Evolutionary conservation across 1,140 invertebrate species (phyloP).

Genomic region (Trichomalopsis sarcophagae): DNA sequence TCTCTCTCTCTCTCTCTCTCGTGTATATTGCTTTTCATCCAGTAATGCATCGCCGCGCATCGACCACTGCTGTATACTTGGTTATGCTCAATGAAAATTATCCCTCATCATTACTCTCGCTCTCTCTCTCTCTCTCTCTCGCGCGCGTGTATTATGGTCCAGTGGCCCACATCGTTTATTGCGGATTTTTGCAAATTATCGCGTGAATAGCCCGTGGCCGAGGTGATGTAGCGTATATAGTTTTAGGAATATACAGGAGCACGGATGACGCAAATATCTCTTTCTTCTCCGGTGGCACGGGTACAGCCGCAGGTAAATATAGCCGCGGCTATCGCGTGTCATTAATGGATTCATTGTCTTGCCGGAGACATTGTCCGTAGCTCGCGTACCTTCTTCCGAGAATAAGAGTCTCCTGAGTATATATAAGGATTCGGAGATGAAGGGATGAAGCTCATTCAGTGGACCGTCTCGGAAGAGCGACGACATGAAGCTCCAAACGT

Average conservation of each 20-base stretch:
- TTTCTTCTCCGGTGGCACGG: not conserved
- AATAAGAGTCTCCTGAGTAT: not conserved
- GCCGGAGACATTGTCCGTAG: not conserved
- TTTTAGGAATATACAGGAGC: no score
- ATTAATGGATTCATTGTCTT: conserved; percentile 60
- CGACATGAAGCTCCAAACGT: conserved; percentile 50
- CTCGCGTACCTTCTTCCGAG: not conserved
- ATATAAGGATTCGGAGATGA: not conserved
- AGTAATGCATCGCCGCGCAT: not conserved
- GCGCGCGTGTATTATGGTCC: no score
- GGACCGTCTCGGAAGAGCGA: not conserved
- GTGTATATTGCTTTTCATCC: not conserved
- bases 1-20: no score
- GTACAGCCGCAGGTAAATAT: not conserved
- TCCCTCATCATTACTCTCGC: not conserved
- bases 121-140: no score
- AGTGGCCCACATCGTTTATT: no score
- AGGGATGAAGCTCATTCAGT: conserved; percentile 3
- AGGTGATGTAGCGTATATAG: no score
- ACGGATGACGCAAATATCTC: not conserved
- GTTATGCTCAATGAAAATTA: not conserved
- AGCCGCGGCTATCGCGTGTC: conserved; percentile 57
- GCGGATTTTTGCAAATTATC: no score
- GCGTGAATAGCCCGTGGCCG: no score
- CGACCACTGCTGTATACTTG: no score